Conservation (phyloP, 2,797 vertebrate species). For the Saxicola maurus region DNA sequence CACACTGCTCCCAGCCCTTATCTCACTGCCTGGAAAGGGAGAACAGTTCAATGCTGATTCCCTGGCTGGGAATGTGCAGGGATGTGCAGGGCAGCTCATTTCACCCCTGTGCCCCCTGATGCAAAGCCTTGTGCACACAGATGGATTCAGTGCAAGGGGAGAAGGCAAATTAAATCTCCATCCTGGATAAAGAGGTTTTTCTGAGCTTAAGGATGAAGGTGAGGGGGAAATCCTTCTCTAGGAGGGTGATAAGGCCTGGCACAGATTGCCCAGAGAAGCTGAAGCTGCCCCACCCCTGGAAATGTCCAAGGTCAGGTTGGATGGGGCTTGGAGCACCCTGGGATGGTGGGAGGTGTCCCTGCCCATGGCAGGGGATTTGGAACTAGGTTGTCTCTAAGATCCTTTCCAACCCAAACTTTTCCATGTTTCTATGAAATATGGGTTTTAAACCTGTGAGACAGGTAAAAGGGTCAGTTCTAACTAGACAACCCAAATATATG, state of each 20-base stretch:
- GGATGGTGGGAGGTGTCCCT: accelerated
- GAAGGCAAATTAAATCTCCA: neutral
- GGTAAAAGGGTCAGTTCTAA: neutral
- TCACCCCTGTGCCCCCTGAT: accelerated
- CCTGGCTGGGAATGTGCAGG: neutral
- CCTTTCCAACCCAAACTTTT: neutral
- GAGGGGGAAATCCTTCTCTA: neutral
- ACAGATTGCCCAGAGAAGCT: accelerated
- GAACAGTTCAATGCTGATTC: neutral
- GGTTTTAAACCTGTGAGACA: neutral
- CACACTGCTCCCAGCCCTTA: neutral
- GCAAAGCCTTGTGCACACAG: neutral
- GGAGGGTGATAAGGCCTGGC: neutral
- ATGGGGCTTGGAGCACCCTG: accelerated
- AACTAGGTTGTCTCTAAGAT: neutral
- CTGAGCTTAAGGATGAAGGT: neutral
- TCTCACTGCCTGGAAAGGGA: neutral
- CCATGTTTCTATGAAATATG: neutral
- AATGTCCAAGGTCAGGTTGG: neutral
- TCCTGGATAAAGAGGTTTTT: neutral
- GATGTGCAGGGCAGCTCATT: neutral
- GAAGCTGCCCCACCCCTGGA: neutral
- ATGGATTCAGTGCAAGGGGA: neutral
- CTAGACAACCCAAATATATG: neutral
- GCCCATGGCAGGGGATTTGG: neutral